Conservation (phyloP, 2,797 vertebrate genomes). For the Acanthopagrus latus region DNA sequence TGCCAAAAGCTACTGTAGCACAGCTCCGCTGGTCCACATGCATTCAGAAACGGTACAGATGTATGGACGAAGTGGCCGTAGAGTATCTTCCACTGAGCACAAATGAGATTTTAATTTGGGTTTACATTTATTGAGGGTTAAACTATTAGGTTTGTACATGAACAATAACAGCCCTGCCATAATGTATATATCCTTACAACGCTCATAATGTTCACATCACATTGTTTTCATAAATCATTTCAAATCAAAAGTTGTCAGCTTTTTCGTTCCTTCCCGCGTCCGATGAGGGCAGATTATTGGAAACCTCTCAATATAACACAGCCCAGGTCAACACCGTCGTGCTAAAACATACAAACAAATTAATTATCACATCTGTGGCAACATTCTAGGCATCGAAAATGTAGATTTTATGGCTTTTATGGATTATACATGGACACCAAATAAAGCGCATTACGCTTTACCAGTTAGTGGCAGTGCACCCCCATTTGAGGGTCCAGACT, state of each 20-base stretch:
- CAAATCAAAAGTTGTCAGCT: too few relatives aligned
- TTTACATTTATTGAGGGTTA: too few relatives aligned
- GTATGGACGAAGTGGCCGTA: too few relatives aligned
- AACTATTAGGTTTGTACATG: too few relatives aligned
- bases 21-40: too few relatives aligned
- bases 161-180: background rate
- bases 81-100: too few relatives aligned
- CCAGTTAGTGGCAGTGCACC: background rate
- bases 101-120: too few relatives aligned
- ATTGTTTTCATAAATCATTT: too few relatives aligned
- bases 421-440: background rate
- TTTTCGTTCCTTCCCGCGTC: background rate
- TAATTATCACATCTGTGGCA: background rate
- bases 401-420: background rate
- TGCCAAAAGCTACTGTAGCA: too few relatives aligned
- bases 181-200: too few relatives aligned
- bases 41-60: too few relatives aligned
- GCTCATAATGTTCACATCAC: background rate
- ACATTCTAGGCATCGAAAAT: background rate
- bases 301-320: background rate
- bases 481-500: background rate
- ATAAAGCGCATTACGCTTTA: background rate
- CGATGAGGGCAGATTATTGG: background rate
- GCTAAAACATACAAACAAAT: background rate
- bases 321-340: background rate